Percentiles rank a stretch among this genome's conserved stretches.
Evolutionary conservation across 2,888 invertebrate genomes (phyloP).

Genomic region (Chelonus formosanus): DNA sequence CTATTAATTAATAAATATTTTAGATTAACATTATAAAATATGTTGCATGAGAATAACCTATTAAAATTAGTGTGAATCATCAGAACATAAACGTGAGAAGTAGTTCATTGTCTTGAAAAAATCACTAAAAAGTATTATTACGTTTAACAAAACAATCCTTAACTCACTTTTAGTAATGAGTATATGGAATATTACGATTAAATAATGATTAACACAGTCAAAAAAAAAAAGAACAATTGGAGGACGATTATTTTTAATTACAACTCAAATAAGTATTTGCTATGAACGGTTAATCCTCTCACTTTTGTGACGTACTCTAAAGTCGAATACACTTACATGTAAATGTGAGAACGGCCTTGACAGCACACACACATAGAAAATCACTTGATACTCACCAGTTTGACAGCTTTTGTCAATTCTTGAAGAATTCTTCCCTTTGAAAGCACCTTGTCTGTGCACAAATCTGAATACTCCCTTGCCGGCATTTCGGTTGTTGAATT

Average conservation of each 20-base stretch:
- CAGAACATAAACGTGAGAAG: too few relatives aligned
- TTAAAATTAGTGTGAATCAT: too few relatives aligned
- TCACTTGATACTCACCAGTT: constrained; percentile 56
- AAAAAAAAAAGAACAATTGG: too few relatives aligned
- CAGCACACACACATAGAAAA: constrained; percentile 28
- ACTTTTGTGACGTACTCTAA: constrained; percentile 10
- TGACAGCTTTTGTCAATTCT: constrained; percentile 64
- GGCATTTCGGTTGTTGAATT: constrained; percentile 52
- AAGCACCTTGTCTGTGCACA: constrained; percentile 62
- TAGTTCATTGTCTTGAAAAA: too few relatives aligned
- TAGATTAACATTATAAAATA: too few relatives aligned
- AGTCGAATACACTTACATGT: background rate
- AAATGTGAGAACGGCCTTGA: constrained; percentile 38
- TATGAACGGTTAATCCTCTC: constrained; percentile 5
- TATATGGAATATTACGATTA: too few relatives aligned
- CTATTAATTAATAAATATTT: too few relatives aligned
- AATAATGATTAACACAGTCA: too few relatives aligned
- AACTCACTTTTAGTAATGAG: too few relatives aligned
- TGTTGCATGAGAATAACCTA: too few relatives aligned
- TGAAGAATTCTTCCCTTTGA: constrained; percentile 62
- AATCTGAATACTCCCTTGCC: constrained; percentile 58
- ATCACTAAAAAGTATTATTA: too few relatives aligned
- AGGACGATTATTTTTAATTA: background rate
- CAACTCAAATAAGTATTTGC: background rate
- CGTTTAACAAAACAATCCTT: too few relatives aligned